Base-by-base conservation (phyloP, 1,140 invertebrate genomes). In the Drosophila persimilis region DNA sequence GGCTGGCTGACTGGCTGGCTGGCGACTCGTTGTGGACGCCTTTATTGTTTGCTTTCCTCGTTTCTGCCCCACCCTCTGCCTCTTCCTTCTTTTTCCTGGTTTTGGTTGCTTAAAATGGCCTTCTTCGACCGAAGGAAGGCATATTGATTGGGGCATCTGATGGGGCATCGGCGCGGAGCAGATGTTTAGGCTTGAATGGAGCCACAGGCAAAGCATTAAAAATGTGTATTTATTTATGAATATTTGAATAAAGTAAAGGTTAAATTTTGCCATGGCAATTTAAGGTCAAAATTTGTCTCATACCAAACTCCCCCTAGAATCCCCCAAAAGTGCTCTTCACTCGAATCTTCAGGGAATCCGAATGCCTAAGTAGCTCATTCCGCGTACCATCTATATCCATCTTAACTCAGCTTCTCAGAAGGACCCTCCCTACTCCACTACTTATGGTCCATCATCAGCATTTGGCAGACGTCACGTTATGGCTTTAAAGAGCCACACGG, bases 21-120 rank as follows among this genome's bases (percentile, higher is more conserved):
- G 31, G 31, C 2, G 31, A 13, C 35, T 61, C 46, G 43, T 57
- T 66, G 46, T 65, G 60, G 75, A 72, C 63, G 73, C 61, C 66
- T 76, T 80, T 77, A 80, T 86, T 85, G 76, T 80, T 85, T 85
- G 72, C 59, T 75, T 46, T 59, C 35, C 50, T 73, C 73, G 63
- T 73, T 41, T 53, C 20, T 24, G 11, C 35, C 29, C 47, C 50
- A 54, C 48, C 44, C 50, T 46, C 31, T 35, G 31, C 39, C 65
- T 43, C 43, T 50, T 56, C 58, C 22, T 39, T 20, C 20, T 73
- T 73, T 47, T 50, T 53, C 9, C 41, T 56, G 22, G 26, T 60
- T 44, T 46, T 35, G 58, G 24, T 22, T 31, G 5, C 13, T 57
- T 64, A 39, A 53, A 73, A 57, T 46, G 52, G 48, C 54, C 66